Evolutionary conservation across 2,888 invertebrate species (phyloP).

Genomic region (Disparrhopalites patrizii): DNA sequence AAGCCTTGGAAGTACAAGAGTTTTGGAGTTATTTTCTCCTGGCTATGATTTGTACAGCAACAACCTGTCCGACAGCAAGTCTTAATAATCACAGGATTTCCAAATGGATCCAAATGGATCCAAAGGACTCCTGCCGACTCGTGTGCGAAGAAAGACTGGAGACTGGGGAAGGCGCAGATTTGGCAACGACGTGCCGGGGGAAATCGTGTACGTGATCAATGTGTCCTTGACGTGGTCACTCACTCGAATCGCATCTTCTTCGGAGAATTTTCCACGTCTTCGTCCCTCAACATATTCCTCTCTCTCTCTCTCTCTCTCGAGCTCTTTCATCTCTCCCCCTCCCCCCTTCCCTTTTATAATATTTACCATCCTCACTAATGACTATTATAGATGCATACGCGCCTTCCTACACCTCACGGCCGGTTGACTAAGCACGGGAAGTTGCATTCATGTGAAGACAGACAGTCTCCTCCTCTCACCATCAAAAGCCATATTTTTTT

Average conservation of each 20-base stretch:
- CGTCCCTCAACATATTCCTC: no score
- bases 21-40: no score
- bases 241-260: constrained; percentile 39
- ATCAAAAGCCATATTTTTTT: background rate
- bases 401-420: constrained; percentile 27
- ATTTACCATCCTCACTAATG: no score
- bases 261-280: constrained; percentile 26
- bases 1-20: no score
- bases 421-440: constrained; percentile 16
- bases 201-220: constrained; percentile 41
- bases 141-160: background rate
- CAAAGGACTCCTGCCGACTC: background rate
- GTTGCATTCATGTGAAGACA: background rate
- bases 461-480: background rate
- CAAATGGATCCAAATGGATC: no score
- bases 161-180: constrained; percentile 13
- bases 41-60: no score
- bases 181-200: constrained; percentile 26
- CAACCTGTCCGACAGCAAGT: no score
- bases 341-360: no score
- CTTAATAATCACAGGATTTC: no score
- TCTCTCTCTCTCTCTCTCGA: background rate
- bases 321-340: background rate
- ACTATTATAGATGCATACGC: no score
- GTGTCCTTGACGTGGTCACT: constrained; percentile 49